Evolutionary conservation across 2,113 vertebrate species (phyloP), one percentile per base, ranked within the genome.

Genomic region (Hymenochirus boettgeri): DNA sequence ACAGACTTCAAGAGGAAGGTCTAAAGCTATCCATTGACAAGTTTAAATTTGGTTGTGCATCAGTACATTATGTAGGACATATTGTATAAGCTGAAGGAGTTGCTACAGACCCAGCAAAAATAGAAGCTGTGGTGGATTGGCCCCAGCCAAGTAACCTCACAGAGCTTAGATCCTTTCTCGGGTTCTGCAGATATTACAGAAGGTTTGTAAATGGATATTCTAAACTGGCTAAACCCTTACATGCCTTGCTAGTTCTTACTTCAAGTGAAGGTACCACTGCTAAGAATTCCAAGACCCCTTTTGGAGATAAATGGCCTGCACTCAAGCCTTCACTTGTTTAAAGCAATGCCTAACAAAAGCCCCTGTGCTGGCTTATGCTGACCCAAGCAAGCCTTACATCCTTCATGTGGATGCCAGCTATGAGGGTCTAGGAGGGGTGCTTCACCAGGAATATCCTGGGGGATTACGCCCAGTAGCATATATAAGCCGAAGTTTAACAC

Each of bases 391-490:
- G n/a, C 56, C 45, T 9, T 67, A 51, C 39, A 35, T 67, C 18
- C 42, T 60, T n/a, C 56, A 67, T 51, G 19, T 50, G 18, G 42
- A 60, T 67, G 62, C 45, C n/a, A 35, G 31, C n/a, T n/a, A 23
- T 4, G 29, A 33, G 8, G 26, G 65, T 21, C 29, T 67, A 23
- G 65, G 24, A 29, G 42, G 42, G 12, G 65, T 59, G 7, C 35
- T 64, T 12, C 33, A 54, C 18, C 10, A 56, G 35, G 19, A 31
- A 4, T 51, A 64, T n/a, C 15, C 21, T 26, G 25, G 17, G 52
- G 35, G n/a, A 5, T 25, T 39, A 13, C 15, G 29, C 8, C 29
- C 27, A 48, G 47, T 62, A 15, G 59, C 42, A 9, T 51, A 37
- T 26, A 29, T 62, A 21, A 62, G 59, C 42, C 9, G 59, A 62